Percentiles rank a stretch among this genome's conserved stretches.
Conservation (phyloP, 2,797 vertebrate genomes). For the Phrynocephalus vlangalii region DNA sequence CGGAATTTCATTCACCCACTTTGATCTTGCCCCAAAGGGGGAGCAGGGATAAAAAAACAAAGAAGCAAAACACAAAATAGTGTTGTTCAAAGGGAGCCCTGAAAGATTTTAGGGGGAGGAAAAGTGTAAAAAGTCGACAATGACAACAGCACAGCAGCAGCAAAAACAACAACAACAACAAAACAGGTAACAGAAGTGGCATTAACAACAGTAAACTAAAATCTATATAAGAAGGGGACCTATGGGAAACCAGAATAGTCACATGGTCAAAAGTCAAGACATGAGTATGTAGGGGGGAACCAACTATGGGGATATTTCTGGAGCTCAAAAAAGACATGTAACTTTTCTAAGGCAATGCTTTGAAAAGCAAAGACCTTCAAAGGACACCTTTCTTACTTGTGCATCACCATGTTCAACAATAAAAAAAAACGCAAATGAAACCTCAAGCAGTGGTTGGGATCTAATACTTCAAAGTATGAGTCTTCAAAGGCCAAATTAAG, state of each 20-base stretch:
- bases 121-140: constrained; percentile 48
- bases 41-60: constrained; percentile 38
- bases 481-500: constrained; percentile 58
- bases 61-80: constrained; percentile 56
- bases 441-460: constrained; percentile 69
- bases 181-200: constrained; percentile 39
- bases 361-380: constrained; percentile 54
- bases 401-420: constrained; percentile 35
- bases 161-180: constrained; percentile 46
- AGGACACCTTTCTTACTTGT: constrained; percentile 63
- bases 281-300: constrained; percentile 60
- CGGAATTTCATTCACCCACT: constrained; percentile 96
- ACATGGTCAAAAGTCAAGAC: constrained; percentile 68
- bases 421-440: constrained; percentile 59
- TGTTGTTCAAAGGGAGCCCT: not conserved
- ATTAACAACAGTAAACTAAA: constrained; percentile 52
- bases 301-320: constrained; percentile 63
- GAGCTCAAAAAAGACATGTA: constrained; percentile 71
- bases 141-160: constrained; percentile 44
- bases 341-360: constrained; percentile 57
- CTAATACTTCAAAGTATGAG: constrained; percentile 49
- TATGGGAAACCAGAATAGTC: constrained; percentile 56
- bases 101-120: constrained; percentile 40
- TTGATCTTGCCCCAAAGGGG: constrained; percentile 88
- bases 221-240: constrained; percentile 51